Evolutionary conservation across 2,888 invertebrate species (phyloP).

Genomic region (Cotesia congregata): DNA sequence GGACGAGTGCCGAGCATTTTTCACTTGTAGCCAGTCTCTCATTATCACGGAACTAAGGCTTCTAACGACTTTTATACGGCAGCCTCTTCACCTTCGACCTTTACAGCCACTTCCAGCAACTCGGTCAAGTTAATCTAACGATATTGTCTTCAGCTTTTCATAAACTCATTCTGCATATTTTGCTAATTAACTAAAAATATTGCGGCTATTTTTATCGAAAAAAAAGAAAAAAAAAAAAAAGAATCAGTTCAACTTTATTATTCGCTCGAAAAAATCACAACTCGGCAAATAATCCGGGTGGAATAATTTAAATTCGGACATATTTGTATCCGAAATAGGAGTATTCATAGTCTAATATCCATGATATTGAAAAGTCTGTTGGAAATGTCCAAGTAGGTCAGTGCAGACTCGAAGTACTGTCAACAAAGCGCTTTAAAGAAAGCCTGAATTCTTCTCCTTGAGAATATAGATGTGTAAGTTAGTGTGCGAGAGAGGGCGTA

Average conservation of each 20-base stretch:
- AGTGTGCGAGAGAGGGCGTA: too few relatives aligned
- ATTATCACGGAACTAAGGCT: not conserved
- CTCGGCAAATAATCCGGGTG: not conserved
- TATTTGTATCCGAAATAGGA: not conserved
- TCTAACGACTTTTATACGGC: conserved; percentile 25
- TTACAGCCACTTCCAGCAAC: conserved; percentile 20
- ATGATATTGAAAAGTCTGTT: conserved; percentile 20
- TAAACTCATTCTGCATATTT: not conserved
- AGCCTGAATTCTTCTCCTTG: conserved; percentile 2
- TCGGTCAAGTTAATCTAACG: conserved; percentile 14
- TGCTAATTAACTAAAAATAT: not conserved
- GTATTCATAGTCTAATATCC: conserved; percentile 16
- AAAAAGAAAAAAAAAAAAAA: not conserved
- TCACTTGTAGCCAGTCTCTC: conserved; percentile 26
- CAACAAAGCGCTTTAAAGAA: conserved; percentile 16
- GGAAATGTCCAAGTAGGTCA: conserved; percentile 13
- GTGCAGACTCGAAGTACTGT: conserved; percentile 13
- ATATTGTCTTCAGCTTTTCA: conserved; percentile 15
- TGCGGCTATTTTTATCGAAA: not conserved
- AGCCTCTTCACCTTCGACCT: conserved; percentile 21
- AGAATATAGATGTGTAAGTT: not conserved
- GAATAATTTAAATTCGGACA: not conserved
- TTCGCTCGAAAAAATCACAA: not conserved
- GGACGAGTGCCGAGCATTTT: conserved; percentile 35
- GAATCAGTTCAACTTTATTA: not conserved